Evolutionary conservation across 2,888 invertebrate genomes (phyloP).

Genomic region (Resseliella maxima): DNA sequence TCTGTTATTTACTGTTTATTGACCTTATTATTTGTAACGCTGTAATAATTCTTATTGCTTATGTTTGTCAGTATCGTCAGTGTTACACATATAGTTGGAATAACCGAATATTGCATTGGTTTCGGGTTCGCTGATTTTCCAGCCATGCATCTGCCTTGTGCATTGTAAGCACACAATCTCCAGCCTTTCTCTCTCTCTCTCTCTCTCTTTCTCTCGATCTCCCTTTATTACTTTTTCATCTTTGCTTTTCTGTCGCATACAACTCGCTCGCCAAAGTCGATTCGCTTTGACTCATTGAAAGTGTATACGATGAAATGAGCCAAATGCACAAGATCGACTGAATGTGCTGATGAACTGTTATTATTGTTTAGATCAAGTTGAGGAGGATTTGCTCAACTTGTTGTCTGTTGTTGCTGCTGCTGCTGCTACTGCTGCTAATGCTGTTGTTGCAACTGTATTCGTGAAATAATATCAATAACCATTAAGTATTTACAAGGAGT

Average conservation of each 20-base stretch:
- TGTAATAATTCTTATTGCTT: constrained; percentile 54
- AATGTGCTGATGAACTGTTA: constrained; percentile 38
- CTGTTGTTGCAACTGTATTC: constrained; percentile 1
- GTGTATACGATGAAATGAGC: background rate
- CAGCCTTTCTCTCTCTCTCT: background rate
- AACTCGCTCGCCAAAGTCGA: background rate
- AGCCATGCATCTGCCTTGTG: background rate
- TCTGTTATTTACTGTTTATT: constrained; percentile 55
- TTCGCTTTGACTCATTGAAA: no score
- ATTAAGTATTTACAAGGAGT: constrained; percentile 19
- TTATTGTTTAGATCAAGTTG: constrained; percentile 18
- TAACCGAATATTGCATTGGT: constrained; percentile 46
- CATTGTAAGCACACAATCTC: background rate
- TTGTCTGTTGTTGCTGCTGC: background rate
- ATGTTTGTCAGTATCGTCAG: constrained; percentile 51
- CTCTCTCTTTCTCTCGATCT: background rate
- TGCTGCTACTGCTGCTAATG: background rate
- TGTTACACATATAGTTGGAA: constrained; percentile 53
- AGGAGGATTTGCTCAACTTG: constrained; percentile 11
- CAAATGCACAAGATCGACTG: background rate
- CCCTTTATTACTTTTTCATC: background rate
- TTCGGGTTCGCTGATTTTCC: constrained; percentile 52
- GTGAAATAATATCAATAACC: constrained; percentile 23
- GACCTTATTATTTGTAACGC: constrained; percentile 55
- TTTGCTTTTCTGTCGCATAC: background rate